Base-by-base conservation (phyloP, 2,888 invertebrate species). In the Saturnia japonica region DNA sequence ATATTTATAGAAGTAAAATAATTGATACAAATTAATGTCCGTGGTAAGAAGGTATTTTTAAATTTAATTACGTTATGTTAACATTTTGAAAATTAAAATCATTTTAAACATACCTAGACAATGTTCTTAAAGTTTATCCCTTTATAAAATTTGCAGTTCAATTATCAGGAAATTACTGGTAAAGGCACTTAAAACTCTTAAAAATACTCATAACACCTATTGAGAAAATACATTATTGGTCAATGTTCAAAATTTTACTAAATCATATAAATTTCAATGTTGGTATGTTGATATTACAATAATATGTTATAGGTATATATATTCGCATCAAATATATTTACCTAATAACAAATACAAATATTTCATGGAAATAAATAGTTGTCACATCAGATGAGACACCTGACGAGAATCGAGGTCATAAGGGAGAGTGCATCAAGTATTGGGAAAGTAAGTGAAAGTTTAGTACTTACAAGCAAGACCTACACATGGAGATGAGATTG, bases 401-500 rank as follows among this genome's bases (percentile, higher is more conserved):
- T 69, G 69, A 19, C n/a, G 8, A 47, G 68, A 66, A 72, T 67
- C 51, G 74, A 72, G 72, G 72, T 45, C 70, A 34, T 64, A 67
- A 71, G 69, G 72, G 71, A 74, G 74, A 71, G 72, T 62, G 70
- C 70, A 51, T 73, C 71, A 71, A 57, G 72, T 73, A 43, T 69
- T 70, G 71, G 76, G 75, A 75, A 75, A 75, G 72, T 73, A 25
- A 75, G 76, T 74, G 77, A 77, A 77, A 77, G 77, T 74, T 71
- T 68, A 73, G 72, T 71, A 72, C 66, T 67, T 72, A 51, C 40
- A 68, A 69, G 62, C 72, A 72, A 75, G 60, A 72, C 72, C 72
- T 72, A 54, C 40, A 51, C 66, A 51, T n/a, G 25, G 66, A 34
- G 54, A 40, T 66, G 67, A 70, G 70, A 22, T 2, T 60, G 57